Percentiles rank a stretch among this genome's conserved stretches.
phyloP scores from a whole-genome alignment of 53 echinoderm and acorn worm genomes.

The Luidia sarsii region DNA sequence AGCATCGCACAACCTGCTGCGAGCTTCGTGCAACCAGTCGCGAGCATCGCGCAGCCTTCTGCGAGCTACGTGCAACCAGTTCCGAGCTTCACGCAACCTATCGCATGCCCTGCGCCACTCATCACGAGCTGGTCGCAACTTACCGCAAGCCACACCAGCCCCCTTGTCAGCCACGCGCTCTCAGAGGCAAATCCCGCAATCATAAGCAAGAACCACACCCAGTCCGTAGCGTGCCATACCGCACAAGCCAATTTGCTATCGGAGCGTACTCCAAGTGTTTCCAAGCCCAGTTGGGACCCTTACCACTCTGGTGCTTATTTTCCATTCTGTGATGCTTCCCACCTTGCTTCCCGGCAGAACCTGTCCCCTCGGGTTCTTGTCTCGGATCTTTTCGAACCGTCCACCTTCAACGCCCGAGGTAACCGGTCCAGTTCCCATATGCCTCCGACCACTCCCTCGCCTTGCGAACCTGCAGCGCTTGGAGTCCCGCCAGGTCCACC shows the following conservation, averaged over 20 bases:
- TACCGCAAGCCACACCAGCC: too few relatives aligned
- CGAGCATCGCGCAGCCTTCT: too few relatives aligned
- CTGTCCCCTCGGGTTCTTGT: background rate
- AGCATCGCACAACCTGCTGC: too few relatives aligned
- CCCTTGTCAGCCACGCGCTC: background rate
- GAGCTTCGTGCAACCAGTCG: too few relatives aligned
- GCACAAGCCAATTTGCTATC: background rate
- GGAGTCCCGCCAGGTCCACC: too few relatives aligned
- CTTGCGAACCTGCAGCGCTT: too few relatives aligned
- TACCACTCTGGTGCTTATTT: background rate
- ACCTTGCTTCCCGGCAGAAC: background rate
- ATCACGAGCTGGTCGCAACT: too few relatives aligned
- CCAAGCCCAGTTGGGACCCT: background rate
- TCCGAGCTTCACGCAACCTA: too few relatives aligned
- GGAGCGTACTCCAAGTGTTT: background rate
- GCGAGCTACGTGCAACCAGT: too few relatives aligned
- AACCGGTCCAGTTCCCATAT: background rate
- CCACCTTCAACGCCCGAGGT: background rate
- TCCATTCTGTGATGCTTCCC: background rate
- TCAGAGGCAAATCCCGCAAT: background rate
- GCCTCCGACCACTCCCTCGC: too few relatives aligned
- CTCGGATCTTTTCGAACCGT: background rate
- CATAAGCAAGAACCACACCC: background rate
- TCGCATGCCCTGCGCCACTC: too few relatives aligned
- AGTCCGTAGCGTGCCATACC: background rate